Evolutionary conservation across 2,113 vertebrate genomes (phyloP), one percentile per base, ranked within the genome.

Genomic region (Plecturocebus donacophilus): DNA sequence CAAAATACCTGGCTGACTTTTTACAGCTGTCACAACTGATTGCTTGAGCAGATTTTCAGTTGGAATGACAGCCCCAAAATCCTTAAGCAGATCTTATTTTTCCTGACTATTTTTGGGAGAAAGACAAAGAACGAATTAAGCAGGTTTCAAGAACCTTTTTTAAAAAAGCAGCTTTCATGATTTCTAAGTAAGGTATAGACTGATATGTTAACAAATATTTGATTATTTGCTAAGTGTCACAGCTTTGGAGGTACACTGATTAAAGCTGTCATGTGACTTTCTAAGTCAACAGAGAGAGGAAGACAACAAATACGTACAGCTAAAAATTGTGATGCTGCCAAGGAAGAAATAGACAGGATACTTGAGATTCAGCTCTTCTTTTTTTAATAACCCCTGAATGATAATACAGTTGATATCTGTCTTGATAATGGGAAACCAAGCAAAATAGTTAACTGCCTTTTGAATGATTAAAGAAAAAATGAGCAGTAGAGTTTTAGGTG

Each of bases 381-480:
- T 68, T n/a, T 30, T 49, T n/a, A 71, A 45, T 64, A 92, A 88
- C 2, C 38, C 4, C 49, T 66, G 52, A 86, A 75, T 88, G 71
- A 87, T 76, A 85, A 56, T 52, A n/a, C 79, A 75, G 68, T 91
- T 87, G 61, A 42, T 87, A 19, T 87, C 47, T 86, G 52, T 86
- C 32, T 30, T 89, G 40, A 86, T 95, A 87, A 88, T 56, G 30
- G 91, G 81, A 89, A 90, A 87, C 64, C 45, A 71, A 94, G 68
- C 61, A 66, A 92, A 64, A 21, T 90, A 38, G 68, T 66, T 10
- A 38, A 85, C 66, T 79, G 16, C 27, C 32, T 83, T 96, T 25
- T 75, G 32, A 91, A 86, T 94, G 89, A 83, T 73, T 87, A 66
- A 92, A 88, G 56, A 90, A 93, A 96, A 49, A 68, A 73, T 90